These are phyloP conservation scores for Lithosia quadra DNA, from an alignment of 2,888 invertebrate species.

Conservation along the genomic window DNA sequence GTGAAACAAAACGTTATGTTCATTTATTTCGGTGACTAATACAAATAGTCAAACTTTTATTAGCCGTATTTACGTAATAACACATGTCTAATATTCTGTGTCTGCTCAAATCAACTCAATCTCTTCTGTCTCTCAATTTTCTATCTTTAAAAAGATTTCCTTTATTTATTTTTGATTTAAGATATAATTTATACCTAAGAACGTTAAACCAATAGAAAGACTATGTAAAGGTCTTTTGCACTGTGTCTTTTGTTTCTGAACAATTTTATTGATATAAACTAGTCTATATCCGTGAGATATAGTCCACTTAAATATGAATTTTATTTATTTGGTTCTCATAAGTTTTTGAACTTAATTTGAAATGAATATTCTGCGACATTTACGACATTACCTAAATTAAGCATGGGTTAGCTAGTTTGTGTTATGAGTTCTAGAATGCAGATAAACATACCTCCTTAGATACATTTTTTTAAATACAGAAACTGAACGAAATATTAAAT, in stretches of 20 bases:
- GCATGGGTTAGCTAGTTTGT: too few relatives aligned
- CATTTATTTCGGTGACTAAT: background rate
- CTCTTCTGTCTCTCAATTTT: background rate
- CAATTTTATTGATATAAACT: constrained; percentile 29
- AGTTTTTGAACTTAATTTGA: too few relatives aligned
- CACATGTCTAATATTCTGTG: background rate
- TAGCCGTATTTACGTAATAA: background rate
- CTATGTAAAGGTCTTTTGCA: background rate
- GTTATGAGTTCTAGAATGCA: too few relatives aligned
- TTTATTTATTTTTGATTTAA: constrained; percentile 47
- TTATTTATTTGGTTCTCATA: constrained; percentile 1
- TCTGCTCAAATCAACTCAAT: background rate
- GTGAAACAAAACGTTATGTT: constrained; percentile 13
- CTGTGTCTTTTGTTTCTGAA: constrained; percentile 17
- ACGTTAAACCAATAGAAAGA: constrained; percentile 12
- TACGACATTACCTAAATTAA: too few relatives aligned
- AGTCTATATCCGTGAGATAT: constrained; percentile 30
- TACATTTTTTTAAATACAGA: too few relatives aligned
- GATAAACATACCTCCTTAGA: too few relatives aligned
- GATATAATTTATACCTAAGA: constrained; percentile 20
- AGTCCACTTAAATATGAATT: constrained; percentile 7
- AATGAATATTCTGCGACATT: background rate
- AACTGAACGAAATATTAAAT: too few relatives aligned
- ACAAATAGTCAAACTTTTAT: background rate
- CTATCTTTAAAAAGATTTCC: constrained; percentile 21